Conservation (phyloP, 2,888 invertebrate genomes). For the Amphipoea oculea region DNA sequence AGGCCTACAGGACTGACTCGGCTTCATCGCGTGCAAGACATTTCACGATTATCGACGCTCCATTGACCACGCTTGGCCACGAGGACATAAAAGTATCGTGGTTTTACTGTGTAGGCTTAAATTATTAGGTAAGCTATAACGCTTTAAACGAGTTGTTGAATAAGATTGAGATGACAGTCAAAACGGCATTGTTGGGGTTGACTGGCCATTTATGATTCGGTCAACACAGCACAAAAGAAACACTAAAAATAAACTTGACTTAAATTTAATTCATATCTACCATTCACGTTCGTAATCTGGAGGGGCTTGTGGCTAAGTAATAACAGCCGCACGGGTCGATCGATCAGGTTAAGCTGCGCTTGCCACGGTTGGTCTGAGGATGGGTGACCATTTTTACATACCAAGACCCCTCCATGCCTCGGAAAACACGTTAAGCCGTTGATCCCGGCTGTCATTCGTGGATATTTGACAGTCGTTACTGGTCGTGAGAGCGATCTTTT, state of each 20-base stretch:
- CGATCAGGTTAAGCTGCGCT: no score
- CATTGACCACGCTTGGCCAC: constrained; percentile 39
- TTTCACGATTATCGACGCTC: constrained; percentile 53
- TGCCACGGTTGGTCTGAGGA: no score
- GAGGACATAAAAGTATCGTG: constrained; percentile 25
- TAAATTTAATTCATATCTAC: background rate
- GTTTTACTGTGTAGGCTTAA: constrained; percentile 6
- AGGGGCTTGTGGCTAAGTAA: no score
- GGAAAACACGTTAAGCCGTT: no score
- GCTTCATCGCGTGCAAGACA: constrained; percentile 47
- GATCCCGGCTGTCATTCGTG: background rate
- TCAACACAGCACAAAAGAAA: background rate
- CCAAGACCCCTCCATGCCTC: no score
- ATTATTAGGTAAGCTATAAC: background rate
- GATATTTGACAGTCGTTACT: background rate
- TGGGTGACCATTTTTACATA: no score
- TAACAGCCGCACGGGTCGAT: no score
- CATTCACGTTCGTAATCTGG: background rate
- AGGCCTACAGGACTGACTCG: constrained; percentile 10
- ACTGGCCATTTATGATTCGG: background rate
- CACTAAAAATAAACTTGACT: background rate
- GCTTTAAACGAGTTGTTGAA: background rate
- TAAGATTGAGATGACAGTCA: background rate
- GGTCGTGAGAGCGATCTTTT: background rate
- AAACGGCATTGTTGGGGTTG: no score